These are phyloP conservation scores for Corythornis leucogaster DNA, from an alignment of 2,797 vertebrate genomes.

Conservation along the genomic window DNA sequence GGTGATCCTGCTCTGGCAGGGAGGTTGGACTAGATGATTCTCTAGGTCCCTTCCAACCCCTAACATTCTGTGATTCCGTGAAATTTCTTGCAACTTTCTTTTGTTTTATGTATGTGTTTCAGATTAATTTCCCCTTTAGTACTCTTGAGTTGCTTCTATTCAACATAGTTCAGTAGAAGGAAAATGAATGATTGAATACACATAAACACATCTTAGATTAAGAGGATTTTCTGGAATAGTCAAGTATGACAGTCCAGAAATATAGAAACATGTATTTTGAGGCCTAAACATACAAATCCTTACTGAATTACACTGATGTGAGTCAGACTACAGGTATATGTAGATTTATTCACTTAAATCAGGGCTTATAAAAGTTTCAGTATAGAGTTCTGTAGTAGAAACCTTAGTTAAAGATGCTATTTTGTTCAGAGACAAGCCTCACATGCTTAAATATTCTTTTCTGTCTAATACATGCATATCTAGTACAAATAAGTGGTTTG, in stretches of 20 bases:
- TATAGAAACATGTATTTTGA: neutral
- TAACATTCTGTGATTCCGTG: no score
- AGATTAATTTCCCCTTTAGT: neutral
- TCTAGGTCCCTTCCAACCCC: no score
- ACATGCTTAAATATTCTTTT: neutral
- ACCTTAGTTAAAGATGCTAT: neutral
- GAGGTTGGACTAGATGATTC: no score
- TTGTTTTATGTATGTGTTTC: neutral
- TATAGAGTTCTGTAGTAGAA: neutral
- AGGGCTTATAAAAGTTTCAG: neutral
- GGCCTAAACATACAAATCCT: neutral
- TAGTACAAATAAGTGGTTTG: no score
- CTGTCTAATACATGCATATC: neutral
- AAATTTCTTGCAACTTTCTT: neutral
- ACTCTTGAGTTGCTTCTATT: neutral
- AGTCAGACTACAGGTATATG: neutral
- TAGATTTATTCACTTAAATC: neutral
- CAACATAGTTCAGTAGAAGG: neutral
- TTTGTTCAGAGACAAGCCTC: neutral
- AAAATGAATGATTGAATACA: neutral
- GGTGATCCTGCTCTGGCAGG: no score
- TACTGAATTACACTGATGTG: neutral
- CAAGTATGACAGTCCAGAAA: neutral
- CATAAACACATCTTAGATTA: neutral
- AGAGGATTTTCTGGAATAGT: neutral